Evolutionary conservation across 1,140 invertebrate genomes (phyloP).

Genomic region (Mycetomoellerius zeteki): DNA sequence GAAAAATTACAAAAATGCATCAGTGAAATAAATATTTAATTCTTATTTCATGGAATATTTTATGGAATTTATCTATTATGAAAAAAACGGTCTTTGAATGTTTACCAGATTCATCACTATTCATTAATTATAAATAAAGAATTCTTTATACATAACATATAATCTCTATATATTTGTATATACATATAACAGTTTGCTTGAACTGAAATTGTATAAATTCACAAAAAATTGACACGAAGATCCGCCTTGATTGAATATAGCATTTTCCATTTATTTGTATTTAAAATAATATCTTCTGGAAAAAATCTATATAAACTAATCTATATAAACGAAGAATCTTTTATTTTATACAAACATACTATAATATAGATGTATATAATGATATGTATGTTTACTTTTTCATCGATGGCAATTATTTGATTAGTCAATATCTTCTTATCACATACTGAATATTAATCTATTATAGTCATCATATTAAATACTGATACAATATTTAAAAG

Average conservation of each 20-base stretch:
- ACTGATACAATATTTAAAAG: background rate
- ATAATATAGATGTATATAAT: background rate
- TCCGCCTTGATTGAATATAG: too few species aligned
- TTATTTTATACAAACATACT: background rate
- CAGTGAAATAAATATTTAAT: conserved; percentile 3
- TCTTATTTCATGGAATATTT: conserved; percentile 3
- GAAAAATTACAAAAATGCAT: conserved; percentile 5
- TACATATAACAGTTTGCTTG: too few species aligned
- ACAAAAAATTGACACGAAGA: too few species aligned
- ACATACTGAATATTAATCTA: background rate
- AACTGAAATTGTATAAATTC: too few species aligned
- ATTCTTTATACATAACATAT: too few species aligned
- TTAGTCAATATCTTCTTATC: background rate
- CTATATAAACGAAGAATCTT: background rate
- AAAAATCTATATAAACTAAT: too few species aligned
- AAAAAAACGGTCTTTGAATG: background rate
- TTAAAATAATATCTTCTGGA: background rate
- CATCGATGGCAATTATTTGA: background rate
- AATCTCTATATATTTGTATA: too few species aligned
- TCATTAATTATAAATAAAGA: conserved; percentile 3
- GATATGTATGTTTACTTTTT: background rate
- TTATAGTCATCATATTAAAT: background rate
- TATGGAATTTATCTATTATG: background rate
- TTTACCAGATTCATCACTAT: background rate
- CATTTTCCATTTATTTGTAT: too few species aligned